Base-by-base conservation (phyloP, 2,113 vertebrate genomes). In the Chlamydotis undulata region DNA sequence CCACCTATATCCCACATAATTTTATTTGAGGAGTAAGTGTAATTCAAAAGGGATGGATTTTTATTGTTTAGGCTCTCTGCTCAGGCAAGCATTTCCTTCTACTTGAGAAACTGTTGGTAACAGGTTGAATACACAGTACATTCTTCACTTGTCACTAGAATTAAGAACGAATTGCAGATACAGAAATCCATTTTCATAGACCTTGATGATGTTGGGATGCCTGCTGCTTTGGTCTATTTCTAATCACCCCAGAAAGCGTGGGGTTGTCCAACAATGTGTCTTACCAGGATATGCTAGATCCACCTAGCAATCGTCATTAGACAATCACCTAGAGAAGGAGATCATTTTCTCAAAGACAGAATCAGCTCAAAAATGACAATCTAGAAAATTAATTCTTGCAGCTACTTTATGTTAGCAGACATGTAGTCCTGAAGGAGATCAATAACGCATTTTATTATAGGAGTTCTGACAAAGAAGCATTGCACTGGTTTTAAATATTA, bases 391-490 rank as follows among this genome's bases (percentile, higher is more conserved):
- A 68, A 86, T 85, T 94, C 56, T 93, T 87, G 25, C 31, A 87
- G 67, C 37, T 94, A 57, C 65, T 91, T 95, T 96, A 67, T 52
- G 57, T 80, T 94, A 90, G 52, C 47, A 92, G 31, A 37, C 84
- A 67, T 14, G 28, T 59, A 71, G 78, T 83, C 35, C 19, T 89
- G 91, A 95, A 93, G 82, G 61, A 89, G 69, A 93, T n/a, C 22
- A 89, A 86, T 26, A 87, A 73, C 18, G 19, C 65, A 68, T 87
- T 96, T 97, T 93, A 91, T 96, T 96, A 75, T 19, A 65, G 28
- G 43, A 74, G n/a, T 69, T 94, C 89, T 89, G 55, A 85, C 82
- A 95, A 92, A 96, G 47, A 91, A 50, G 2, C 9, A 47, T 19
- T 65, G n/a, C 79, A 17, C 45, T 82, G 29, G 45, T 97, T 69